phyloP scores from a whole-genome alignment of 2,113 vertebrate species.

The Stigmatopora nigra region DNA sequence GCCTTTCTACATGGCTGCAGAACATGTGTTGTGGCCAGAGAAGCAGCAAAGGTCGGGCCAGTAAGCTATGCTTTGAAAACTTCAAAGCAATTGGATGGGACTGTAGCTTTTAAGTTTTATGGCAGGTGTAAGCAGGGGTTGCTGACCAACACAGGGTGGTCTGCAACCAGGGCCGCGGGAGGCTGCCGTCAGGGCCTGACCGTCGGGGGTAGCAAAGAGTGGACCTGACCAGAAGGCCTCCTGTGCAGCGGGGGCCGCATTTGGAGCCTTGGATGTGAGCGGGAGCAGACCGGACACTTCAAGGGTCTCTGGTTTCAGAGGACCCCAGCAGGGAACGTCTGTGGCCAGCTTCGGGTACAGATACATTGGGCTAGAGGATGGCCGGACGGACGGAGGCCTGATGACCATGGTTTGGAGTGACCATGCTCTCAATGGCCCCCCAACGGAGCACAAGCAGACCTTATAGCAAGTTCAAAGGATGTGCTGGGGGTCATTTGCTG shows the following conservation, averaged over 20 bases:
- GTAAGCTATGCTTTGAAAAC: constrained; percentile 83
- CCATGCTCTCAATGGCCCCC: constrained; percentile 34
- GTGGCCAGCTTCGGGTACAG: constrained; percentile 68
- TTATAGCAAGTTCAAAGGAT: constrained; percentile 64
- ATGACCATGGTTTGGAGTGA: constrained; percentile 63
- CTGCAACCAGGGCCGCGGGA: constrained; percentile 66
- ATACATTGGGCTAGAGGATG: constrained; percentile 74
- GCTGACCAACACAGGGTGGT: constrained; percentile 84
- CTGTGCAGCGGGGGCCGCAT: constrained; percentile 73
- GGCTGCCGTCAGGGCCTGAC: constrained; percentile 45
- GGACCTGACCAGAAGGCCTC: constrained; percentile 72
- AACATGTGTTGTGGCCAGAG: constrained; percentile 80
- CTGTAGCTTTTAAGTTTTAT: constrained; percentile 91
- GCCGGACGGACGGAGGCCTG: constrained; percentile 73
- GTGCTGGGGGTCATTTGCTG: constrained; percentile 51
- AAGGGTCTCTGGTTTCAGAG: constrained; percentile 97
- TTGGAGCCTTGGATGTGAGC: constrained; percentile 72
- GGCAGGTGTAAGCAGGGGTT: constrained; percentile 90
- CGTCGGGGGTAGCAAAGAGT: constrained; percentile 58
- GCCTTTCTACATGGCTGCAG: constrained; percentile 76
- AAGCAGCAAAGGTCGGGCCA: constrained; percentile 83
- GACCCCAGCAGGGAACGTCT: constrained; percentile 88
- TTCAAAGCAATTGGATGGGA: constrained; percentile 84
- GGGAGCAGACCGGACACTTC: constrained; percentile 84
- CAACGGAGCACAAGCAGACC: constrained; percentile 64